These are phyloP conservation scores for Cyanistes caeruleus DNA, from an alignment of 2,113 vertebrate species.

Conservation along the genomic window DNA sequence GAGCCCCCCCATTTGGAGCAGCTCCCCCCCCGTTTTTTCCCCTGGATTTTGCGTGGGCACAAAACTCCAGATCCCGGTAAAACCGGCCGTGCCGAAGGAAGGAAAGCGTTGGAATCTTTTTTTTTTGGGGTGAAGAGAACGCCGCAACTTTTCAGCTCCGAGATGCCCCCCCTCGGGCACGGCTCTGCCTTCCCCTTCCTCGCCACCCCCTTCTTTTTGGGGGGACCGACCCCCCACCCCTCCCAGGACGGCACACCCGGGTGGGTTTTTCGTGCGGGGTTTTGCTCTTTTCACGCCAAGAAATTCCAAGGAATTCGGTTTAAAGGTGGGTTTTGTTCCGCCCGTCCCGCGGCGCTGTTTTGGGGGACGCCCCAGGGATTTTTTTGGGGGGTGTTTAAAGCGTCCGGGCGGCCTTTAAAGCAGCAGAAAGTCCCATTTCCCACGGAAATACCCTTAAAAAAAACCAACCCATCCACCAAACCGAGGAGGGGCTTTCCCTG, in stretches of 20 bases:
- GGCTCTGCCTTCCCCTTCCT: neutral
- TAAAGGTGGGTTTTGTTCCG: neutral
- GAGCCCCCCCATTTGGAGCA: neutral
- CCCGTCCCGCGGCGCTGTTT: neutral
- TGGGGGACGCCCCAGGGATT: neutral
- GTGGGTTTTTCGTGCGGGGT: rapidly evolving
- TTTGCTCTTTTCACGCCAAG: neutral
- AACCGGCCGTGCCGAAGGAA: neutral
- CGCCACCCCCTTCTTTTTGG: neutral
- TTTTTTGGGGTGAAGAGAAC: neutral
- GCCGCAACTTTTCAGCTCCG: neutral
- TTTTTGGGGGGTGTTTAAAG: neutral
- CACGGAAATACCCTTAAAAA: neutral
- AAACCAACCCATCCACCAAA: neutral
- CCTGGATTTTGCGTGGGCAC: neutral
- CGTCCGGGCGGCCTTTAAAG: neutral
- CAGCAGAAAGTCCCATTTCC: neutral
- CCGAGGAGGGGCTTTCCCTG: neutral
- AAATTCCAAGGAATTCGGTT: neutral
- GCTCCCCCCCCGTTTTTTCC: neutral
- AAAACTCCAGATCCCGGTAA: neutral
- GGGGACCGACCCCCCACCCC: neutral
- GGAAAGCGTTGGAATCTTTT: neutral
- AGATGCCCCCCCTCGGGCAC: neutral
- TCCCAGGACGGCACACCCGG: rapidly evolving